Conservation (phyloP, 2,113 vertebrate species). For the Campylomormyrus numenius region DNA sequence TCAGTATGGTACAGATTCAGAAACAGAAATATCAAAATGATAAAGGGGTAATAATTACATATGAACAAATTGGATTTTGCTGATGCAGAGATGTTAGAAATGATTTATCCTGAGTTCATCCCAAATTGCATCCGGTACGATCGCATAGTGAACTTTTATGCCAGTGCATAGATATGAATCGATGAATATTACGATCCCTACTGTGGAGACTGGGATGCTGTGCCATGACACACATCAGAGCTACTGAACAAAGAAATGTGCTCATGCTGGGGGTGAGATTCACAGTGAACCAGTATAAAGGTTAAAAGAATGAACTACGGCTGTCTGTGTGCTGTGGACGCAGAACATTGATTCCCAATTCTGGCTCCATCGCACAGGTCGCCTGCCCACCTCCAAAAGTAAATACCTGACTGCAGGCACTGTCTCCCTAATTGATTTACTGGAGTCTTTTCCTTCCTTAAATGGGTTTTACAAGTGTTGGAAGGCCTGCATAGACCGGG, state of each 20-base stretch:
- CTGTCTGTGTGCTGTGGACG: neutral
- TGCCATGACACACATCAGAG: neutral
- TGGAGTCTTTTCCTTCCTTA: neutral
- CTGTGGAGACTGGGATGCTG: neutral
- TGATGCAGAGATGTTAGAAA: too few species aligned
- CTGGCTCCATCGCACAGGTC: neutral
- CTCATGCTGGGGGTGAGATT: neutral
- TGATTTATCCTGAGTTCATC: too few species aligned
- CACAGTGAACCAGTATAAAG: neutral
- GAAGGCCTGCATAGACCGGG: neutral
- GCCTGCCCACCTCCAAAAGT: neutral
- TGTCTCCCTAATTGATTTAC: neutral
- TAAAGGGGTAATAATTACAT: neutral
- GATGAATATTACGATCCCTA: too few species aligned
- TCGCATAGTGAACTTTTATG: too few species aligned
- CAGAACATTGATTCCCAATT: neutral
- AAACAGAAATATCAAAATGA: neutral
- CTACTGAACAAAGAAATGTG: neutral
- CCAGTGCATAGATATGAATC: too few species aligned
- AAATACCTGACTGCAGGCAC: neutral
- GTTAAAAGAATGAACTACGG: neutral
- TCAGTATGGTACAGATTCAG: too few species aligned
- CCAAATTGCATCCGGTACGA: too few species aligned
- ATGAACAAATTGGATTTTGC: too few species aligned
- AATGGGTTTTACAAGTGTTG: neutral